Evolutionary conservation across 2,888 invertebrate genomes (phyloP), one percentile per base, ranked within the genome.

Genomic region (Campoplex capitator): DNA sequence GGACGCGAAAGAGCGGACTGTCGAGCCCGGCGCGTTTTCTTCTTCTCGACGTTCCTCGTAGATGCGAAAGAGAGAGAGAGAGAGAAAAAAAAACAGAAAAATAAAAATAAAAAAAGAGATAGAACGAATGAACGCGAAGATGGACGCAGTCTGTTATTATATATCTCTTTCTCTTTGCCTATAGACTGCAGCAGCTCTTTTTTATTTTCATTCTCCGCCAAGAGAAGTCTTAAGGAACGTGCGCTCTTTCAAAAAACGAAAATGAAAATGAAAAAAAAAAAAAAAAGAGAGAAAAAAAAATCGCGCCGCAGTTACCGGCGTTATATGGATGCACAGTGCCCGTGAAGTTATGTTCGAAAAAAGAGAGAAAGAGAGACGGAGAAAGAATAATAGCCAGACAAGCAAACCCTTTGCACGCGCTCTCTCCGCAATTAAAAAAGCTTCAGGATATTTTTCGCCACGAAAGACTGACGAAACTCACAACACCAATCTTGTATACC

Each of bases 141-240:
- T 90, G 90, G 89, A 90, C 91, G 92, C 91, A 92, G 93, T 94
- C 93, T 94, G 94, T 94, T 94, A 94, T 94, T 94, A 94, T 92
- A 91, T 89, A 85, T 89, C 85, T 89, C 90, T 91, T 89, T 90
- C 88, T 89, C 85, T 71, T 84, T 86, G 80, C 88, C 58, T 87
- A 79, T 77, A 75, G 76, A 74, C 81, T 79, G 86, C 86, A 83
- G 74, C 78, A 73, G 67, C 81, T 81, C 67, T 51, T 86, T 88
- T 84, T 88, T 82, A 32, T 67, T 79, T 74, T 83, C 67, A 65
- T 45, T 76, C 71, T 56, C 35, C 54, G 74, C 82, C 67, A 79
- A 75, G 81, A 87, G 71, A 89, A 89, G 90, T 90, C 90, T 89
- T 88, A 88, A 91, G 88, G 89, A 88, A 85, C 83, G 85, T 75